phyloP scores from a whole-genome alignment of 2,797 vertebrate genomes.

The Myiotriccus ornatus region DNA sequence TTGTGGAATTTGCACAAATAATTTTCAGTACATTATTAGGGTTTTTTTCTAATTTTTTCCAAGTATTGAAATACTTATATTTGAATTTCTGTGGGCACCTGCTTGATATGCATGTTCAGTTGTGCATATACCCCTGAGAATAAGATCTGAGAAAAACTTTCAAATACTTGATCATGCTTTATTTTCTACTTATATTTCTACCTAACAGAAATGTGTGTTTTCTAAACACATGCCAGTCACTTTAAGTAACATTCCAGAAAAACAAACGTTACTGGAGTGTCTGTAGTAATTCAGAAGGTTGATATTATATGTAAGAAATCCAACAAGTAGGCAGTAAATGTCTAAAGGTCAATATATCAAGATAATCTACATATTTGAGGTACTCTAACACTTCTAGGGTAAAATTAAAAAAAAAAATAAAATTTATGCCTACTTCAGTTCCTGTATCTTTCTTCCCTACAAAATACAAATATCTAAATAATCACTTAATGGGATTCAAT shows the following conservation, averaged over 20 bases:
- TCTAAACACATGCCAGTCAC: background rate
- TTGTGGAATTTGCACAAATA: background rate
- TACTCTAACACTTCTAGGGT: background rate
- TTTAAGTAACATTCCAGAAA: background rate
- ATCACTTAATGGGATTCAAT: background rate
- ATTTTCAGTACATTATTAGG: rapidly evolving
- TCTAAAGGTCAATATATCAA: background rate
- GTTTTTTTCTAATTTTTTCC: background rate
- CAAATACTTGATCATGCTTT: background rate
- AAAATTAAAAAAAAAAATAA: background rate
- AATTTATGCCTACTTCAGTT: background rate
- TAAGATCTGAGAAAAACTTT: background rate
- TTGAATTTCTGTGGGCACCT: background rate
- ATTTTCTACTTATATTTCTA: background rate
- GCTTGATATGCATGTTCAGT: background rate
- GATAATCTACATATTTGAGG: background rate
- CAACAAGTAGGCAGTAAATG: background rate
- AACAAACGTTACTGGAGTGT: background rate
- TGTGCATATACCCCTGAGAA: background rate
- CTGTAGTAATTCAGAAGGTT: background rate
- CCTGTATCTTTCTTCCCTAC: background rate
- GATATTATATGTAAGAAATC: background rate
- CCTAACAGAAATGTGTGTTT: background rate
- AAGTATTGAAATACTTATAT: background rate
- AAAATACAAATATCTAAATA: background rate